Conservation (phyloP, 2,797 vertebrate species). For the Falco cherrug region DNA sequence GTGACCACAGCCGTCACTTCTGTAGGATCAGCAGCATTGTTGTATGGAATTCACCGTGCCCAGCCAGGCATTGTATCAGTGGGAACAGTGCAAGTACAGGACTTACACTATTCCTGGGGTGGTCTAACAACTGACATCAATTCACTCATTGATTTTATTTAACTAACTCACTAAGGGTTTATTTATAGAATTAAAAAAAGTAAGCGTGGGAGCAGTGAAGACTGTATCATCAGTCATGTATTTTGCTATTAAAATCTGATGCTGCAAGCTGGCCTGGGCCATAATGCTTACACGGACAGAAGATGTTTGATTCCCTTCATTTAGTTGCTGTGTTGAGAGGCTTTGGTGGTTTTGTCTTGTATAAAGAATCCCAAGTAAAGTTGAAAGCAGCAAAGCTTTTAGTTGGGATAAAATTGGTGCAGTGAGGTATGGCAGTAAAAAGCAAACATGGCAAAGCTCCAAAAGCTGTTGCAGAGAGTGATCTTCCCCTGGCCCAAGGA, state of each 20-base stretch:
- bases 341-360: not conserved
- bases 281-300: not conserved
- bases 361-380: not conserved
- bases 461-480: not conserved
- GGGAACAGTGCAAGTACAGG: slow-evolving; percentile 57
- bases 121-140: slow-evolving; percentile 35
- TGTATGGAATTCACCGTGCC: slow-evolving; percentile 44
- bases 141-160: slow-evolving; percentile 28
- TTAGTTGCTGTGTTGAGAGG: not conserved
- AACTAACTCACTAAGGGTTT: not conserved
- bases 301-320: not conserved
- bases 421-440: not conserved
- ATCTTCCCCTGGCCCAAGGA: not conserved
- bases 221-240: not conserved
- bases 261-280: not conserved
- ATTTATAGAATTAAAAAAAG: not conserved
- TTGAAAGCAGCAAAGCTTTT: not conserved
- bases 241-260: not conserved
- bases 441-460: not conserved
- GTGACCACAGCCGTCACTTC: slow-evolving; percentile 45
- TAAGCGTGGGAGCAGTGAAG: not conserved
- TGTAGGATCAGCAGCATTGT: slow-evolving; percentile 57
- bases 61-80: slow-evolving; percentile 49
- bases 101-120: slow-evolving; percentile 40
- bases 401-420: not conserved